phyloP scores from a whole-genome alignment of 30 jellyfish, hydroid and myxozoan genomes.

The Pelagia noctiluca region DNA sequence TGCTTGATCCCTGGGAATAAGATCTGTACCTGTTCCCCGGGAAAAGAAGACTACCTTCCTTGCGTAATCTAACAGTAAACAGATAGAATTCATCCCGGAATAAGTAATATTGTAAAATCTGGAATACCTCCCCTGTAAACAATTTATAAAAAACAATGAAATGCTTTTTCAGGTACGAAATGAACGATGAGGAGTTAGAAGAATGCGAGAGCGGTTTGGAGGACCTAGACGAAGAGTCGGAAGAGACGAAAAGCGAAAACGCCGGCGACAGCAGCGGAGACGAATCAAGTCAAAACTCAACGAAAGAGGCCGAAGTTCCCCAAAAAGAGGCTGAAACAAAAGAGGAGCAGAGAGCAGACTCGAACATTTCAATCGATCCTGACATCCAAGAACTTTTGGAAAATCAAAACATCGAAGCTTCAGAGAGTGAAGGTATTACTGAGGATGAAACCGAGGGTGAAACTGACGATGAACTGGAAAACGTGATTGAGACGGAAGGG shows the following conservation, averaged over 20 bases:
- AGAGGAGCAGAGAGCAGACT: background rate
- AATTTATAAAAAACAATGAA: no score
- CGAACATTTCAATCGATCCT: constrained; percentile 19
- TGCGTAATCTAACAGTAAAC: no score
- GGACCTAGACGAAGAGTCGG: constrained; percentile 5
- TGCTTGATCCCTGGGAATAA: no score
- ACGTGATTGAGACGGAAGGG: constrained; percentile 24
- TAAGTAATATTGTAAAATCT: no score
- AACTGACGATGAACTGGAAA: constrained; percentile 39
- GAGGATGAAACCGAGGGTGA: constrained; percentile 48
- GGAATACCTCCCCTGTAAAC: no score
- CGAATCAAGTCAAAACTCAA: background rate
- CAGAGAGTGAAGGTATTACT: background rate
- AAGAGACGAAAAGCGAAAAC: background rate
- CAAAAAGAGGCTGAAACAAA: constrained; percentile 1
- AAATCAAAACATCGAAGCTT: background rate
- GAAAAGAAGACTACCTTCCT: no score
- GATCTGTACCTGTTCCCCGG: no score
- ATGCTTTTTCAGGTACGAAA: constrained; percentile 52
- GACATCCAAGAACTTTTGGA: constrained; percentile 42
- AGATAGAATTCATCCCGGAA: no score
- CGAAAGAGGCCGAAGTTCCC: constrained; percentile 37
- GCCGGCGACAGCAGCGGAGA: constrained; percentile 9
- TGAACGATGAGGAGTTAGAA: constrained; percentile 61
- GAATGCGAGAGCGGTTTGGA: constrained; percentile 57